A percentile compares a stretch with the other conserved stretches of the same genome.
Evolutionary conservation across 2,797 vertebrate species (phyloP).

Genomic region (Masticophis lateralis): DNA sequence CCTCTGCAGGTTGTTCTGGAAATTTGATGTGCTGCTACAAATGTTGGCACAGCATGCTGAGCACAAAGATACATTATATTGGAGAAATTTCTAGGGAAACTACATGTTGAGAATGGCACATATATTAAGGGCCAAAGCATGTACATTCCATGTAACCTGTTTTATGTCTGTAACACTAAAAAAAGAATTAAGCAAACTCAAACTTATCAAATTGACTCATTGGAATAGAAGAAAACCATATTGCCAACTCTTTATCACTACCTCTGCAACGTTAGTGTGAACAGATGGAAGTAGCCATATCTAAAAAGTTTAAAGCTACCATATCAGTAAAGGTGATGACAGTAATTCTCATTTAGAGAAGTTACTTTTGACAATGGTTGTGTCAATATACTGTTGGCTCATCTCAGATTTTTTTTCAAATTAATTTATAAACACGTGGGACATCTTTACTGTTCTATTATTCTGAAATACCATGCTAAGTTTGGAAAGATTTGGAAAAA

Average conservation of each 20-base stretch:
- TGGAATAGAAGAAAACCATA: neutral
- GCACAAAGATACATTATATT: neutral
- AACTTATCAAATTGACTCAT: neutral
- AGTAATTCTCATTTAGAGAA: neutral
- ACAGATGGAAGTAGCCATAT: neutral
- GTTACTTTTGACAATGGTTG: neutral
- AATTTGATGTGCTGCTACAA: neutral
- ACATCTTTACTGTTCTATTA: neutral
- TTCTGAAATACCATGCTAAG: neutral
- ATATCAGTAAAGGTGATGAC: neutral
- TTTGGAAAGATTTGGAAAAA: neutral
- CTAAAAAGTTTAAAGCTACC: neutral
- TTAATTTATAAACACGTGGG: neutral
- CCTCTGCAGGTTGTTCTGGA: neutral
- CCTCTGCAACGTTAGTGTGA: neutral
- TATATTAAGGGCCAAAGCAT: neutral
- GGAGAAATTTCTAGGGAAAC: neutral
- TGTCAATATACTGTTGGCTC: neutral
- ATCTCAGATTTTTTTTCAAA: neutral
- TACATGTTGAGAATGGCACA: neutral
- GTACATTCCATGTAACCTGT: neutral
- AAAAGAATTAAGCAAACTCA: neutral
- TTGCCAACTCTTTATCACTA: neutral
- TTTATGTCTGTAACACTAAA: neutral
- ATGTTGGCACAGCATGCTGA: neutral